Conservation (phyloP, 1,140 invertebrate species). For the Solenopsis invicta region DNA sequence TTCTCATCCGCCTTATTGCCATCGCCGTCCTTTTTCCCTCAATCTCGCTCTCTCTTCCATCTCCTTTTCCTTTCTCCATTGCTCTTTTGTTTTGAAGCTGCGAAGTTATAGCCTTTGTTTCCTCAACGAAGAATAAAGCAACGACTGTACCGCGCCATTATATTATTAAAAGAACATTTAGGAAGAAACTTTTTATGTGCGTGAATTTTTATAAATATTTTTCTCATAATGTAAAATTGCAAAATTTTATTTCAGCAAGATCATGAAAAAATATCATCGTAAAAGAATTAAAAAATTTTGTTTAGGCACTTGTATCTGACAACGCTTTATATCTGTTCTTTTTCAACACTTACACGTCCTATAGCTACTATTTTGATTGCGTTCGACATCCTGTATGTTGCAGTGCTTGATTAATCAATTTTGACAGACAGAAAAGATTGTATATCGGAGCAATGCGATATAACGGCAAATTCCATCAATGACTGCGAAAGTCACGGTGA, state of each 20-base stretch:
- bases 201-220: not conserved
- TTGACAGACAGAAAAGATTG: not conserved
- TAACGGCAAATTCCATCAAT: not conserved
- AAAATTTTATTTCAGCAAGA: not conserved
- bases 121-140: constrained; percentile 43
- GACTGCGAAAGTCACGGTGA: not conserved
- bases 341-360: not conserved
- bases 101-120: constrained; percentile 54
- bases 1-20: constrained; percentile 73
- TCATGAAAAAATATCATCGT: not conserved
- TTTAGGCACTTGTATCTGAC: not conserved
- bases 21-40: constrained; percentile 42
- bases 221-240: not conserved
- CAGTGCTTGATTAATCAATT: constrained; percentile 28
- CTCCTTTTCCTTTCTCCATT: constrained; percentile 20
- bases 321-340: not conserved
- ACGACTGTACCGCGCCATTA: constrained; percentile 31
- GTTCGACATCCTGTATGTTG: not conserved
- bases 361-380: constrained; percentile 1
- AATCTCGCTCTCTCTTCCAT: not conserved
- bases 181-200: not conserved
- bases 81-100: constrained; percentile 57
- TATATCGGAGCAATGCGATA: not conserved
- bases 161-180: constrained; percentile 52
- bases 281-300: not conserved